phyloP scores from a whole-genome alignment of 1,140 invertebrate genomes.

The Eupristina koningsbergeri region DNA sequence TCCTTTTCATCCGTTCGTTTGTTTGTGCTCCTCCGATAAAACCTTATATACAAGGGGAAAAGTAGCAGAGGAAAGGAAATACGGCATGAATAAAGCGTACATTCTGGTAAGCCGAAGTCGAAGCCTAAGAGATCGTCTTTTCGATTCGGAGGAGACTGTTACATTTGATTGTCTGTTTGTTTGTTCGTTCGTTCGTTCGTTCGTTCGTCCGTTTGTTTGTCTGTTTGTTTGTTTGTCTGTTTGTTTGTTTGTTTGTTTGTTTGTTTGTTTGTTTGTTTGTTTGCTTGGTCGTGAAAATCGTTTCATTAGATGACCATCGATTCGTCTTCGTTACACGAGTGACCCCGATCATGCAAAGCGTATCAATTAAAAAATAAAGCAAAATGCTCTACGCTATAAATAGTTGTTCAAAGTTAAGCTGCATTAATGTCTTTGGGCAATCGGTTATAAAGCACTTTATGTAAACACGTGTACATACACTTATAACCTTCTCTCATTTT shows the following conservation, averaged over 20 bases:
- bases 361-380: not conserved
- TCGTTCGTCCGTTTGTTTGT: not conserved
- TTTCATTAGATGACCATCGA: not conserved
- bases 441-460: not conserved
- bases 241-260: too few relatives aligned
- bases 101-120: slow-evolving; percentile 15
- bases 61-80: not conserved
- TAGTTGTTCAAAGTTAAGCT: not conserved
- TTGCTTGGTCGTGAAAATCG: not conserved
- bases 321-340: slow-evolving; percentile 4
- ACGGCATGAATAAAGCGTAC: slow-evolving; percentile 21
- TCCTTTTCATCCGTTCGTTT: too few relatives aligned
- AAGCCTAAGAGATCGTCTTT: not conserved
- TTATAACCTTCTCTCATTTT: not conserved
- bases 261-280: not conserved
- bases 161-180: not conserved
- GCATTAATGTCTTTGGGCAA: not conserved
- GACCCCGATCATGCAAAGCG: not conserved
- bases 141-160: not conserved
- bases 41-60: slow-evolving; percentile 15
- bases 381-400: not conserved
- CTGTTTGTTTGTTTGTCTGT: not conserved
- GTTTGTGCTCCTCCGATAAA: too few relatives aligned
- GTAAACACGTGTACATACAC: too few relatives aligned
- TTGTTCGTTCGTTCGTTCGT: not conserved